Base-by-base conservation (phyloP, 92 coral and sea anemone species). In the Epizoanthus illoricatus region DNA sequence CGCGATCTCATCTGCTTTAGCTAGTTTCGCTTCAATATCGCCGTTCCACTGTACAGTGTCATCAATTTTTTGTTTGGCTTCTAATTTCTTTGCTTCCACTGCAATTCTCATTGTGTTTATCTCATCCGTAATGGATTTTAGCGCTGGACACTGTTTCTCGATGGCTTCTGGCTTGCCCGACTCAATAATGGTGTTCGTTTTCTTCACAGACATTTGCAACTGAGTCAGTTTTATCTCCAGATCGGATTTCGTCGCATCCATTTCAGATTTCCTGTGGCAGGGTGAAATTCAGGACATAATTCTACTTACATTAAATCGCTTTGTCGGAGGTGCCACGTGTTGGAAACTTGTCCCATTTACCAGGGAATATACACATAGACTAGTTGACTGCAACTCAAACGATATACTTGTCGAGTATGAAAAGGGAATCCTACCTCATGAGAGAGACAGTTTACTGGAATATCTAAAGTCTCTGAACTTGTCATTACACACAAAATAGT, bases 321-420 rank as follows among this genome's bases (percentile, higher is more conserved):
- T 80, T 80, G 91, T 89, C 88, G 88, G 89, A 89, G 87, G 89
- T 89, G 87, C 92, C 92, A 86, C 76, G 49, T 0, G 36, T 28
- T 28, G 36, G 36, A 28, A 28, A 28, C 2, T 28, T 28, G 36
- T 28, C 36, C 36, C 36, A 2, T 28, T 28, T 28, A 28, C 36
- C 36, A 28, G 36, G 36, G 36, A 28, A 2, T 28, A 28, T 28
- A 28, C 36, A 1, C 36, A 28, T 2, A 28, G 36, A 28, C 36
- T 28, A 28, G 36, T 28, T 28, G 36, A 28, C 36, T 28, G 2
- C 36, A 28, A 28, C 36, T 28, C 36, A 28, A 28, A 28, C 36
- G 36, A 2, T 28, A 28, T 28, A 28, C 33, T 28, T 28, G 33
- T 28, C 33, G 33, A 28, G 33, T n/a, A n/a, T n/a, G n/a, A n/a